Base-by-base conservation (phyloP, 2,888 invertebrate genomes). In the Strigamia crassipes region DNA sequence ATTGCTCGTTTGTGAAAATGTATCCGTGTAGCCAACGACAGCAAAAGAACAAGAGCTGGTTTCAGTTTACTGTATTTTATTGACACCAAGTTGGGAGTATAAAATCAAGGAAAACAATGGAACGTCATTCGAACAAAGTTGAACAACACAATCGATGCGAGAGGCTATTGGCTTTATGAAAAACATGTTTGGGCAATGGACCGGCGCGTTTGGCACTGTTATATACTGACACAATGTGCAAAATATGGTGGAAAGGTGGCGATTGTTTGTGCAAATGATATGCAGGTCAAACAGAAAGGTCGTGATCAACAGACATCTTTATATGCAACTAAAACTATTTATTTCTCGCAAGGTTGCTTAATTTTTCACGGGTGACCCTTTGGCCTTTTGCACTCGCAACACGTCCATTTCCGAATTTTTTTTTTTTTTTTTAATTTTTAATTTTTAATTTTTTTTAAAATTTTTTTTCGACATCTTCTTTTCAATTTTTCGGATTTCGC, bases 311-410 rank as follows among this genome's bases (percentile, higher is more conserved):
- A 56, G 56, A 15, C 56, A 56, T 56, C 18, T 56, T 38, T 56
- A 56, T n/a, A 46, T 56, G 21, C 56, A 18, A 18, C 18, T 56
- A 56, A 56, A 56, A 56, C 56, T 56, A 56, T 56, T 56, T 56
- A 56, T 56, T 56, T 56, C 56, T 56, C n/a, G 56, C 56, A 56
- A 56, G 56, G 56, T 56, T 56, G 56, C 56, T 56, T 56, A 56
- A 56, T 56, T 56, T 56, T 56, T 56, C 56, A 56, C 56, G 56
- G 56, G 18, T 56, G 56, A 56, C 56, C 56, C 56, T 56, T 56
- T 56, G n/a, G 56, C 56, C 56, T 56, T 56, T 56, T 56, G 56
- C 56, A 56, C 56, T 56, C 56, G 9, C 56, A 56, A 56, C 56
- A 56, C 21, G 56, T 56, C 56, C n/a, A 56, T 56, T 56, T 56